Evolutionary conservation across 2,888 invertebrate genomes (phyloP).

Genomic region (Drosophila testacea): DNA sequence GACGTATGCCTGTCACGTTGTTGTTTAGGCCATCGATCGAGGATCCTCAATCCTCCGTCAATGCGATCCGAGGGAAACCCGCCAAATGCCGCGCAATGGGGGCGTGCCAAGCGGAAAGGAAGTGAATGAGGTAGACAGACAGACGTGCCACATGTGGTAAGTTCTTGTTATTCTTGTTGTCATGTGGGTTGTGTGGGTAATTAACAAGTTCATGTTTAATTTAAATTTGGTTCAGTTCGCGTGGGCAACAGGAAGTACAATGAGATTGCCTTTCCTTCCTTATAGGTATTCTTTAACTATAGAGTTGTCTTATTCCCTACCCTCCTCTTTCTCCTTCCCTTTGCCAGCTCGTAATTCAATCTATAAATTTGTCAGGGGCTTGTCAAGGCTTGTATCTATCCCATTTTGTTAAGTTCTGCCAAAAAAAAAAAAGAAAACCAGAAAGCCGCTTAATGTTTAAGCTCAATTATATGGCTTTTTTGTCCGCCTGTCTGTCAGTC

Average conservation of each 20-base stretch:
- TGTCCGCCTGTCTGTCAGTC: constrained; percentile 1
- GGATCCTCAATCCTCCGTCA: constrained; percentile 38
- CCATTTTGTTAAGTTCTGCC: constrained; percentile 5
- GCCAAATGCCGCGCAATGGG: constrained; percentile 58
- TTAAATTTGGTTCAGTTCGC: constrained; percentile 67
- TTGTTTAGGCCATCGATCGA: constrained; percentile 27
- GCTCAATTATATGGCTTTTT: constrained; percentile 77
- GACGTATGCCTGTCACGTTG: constrained; percentile 75
- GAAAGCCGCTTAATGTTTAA: constrained; percentile 69
- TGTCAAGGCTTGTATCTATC: constrained; percentile 3
- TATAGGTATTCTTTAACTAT: constrained; percentile 34
- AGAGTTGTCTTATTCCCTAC: constrained; percentile 5
- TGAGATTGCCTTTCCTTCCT: constrained; percentile 19
- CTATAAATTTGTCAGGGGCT: constrained; percentile 43
- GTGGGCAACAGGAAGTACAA: constrained; percentile 69
- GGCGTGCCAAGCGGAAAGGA: constrained; percentile 41
- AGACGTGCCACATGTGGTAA: constrained; percentile 50
- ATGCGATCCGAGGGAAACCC: constrained; percentile 66
- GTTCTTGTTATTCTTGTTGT: constrained; percentile 34
- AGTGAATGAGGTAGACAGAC: constrained; percentile 20
- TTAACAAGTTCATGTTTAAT: constrained; percentile 76
- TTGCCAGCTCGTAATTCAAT: constrained; percentile 62
- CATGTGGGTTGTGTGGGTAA: constrained; percentile 60
- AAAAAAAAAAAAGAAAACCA: constrained; percentile 27
- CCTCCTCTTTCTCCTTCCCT: neutral